phyloP scores from a whole-genome alignment of 2,113 vertebrate genomes.

The Lepus timidus region DNA sequence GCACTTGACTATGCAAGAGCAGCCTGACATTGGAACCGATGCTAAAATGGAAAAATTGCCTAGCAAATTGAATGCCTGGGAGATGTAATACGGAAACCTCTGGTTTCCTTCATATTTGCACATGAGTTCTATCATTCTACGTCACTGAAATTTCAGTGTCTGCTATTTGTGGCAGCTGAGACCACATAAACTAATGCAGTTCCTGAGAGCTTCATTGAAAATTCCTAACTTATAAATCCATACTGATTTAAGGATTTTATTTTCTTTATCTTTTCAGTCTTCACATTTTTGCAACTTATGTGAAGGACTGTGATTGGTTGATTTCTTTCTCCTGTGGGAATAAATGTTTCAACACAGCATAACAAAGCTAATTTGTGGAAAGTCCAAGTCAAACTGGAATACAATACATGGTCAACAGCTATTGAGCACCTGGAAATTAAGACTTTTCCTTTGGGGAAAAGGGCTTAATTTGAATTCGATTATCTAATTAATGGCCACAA shows the following conservation, averaged over 20 bases:
- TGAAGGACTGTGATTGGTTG: background rate
- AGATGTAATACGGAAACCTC: background rate
- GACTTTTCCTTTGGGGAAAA: conserved; percentile 1
- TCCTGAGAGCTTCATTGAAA: background rate
- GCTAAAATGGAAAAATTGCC: background rate
- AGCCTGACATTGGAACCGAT: background rate
- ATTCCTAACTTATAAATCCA: background rate
- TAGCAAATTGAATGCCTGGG: background rate
- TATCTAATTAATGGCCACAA: conserved; percentile 60
- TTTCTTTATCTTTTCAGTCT: background rate
- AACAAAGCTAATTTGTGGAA: background rate
- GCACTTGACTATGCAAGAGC: background rate
- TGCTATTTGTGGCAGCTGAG: background rate
- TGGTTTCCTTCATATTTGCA: rapidly evolving
- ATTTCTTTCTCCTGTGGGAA: background rate
- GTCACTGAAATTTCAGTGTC: background rate
- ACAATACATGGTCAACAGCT: background rate
- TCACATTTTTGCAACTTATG: background rate
- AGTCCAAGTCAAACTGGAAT: conserved; percentile 4
- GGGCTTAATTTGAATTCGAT: conserved; percentile 50
- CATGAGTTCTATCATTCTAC: background rate
- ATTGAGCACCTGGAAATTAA: conserved; percentile 59
- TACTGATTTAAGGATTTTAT: background rate
- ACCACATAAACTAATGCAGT: background rate
- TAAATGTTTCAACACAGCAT: conserved; percentile 4